Conservation (phyloP, 23 tunicate genomes). For the Trididemnum nubilum region DNA sequence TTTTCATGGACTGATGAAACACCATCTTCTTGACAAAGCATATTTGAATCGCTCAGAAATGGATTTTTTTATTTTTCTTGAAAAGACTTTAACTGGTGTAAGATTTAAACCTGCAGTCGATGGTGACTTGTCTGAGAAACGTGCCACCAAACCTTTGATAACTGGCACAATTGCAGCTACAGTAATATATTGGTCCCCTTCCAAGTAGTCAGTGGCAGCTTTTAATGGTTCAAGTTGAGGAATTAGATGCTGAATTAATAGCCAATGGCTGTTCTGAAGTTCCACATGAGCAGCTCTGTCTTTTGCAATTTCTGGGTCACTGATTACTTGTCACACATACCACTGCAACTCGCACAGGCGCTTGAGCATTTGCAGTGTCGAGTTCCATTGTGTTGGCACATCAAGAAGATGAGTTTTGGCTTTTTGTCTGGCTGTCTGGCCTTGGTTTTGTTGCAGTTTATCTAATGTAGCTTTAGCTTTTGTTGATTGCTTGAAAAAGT, state of each 20-base stretch:
- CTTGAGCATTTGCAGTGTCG: background rate
- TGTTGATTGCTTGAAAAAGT: no score
- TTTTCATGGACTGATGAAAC: background rate
- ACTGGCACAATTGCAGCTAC: constrained; percentile 6
- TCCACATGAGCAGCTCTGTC: constrained; percentile 22
- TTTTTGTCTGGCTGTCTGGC: no score
- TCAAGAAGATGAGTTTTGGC: no score
- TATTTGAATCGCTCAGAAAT: background rate
- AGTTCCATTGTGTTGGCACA: no score
- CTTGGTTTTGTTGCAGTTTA: no score
- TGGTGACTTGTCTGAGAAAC: background rate
- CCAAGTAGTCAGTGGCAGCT: constrained; percentile 1
- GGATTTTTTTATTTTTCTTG: background rate
- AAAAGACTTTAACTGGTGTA: background rate
- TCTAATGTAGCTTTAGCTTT: no score
- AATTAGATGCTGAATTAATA: constrained; percentile 21
- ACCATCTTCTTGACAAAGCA: background rate
- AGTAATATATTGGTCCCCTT: background rate
- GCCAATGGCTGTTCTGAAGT: constrained; percentile 39
- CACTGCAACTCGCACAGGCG: constrained; percentile 36
- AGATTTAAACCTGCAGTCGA: background rate
- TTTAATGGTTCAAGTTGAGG: constrained; percentile 7
- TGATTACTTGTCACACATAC: constrained; percentile 24
- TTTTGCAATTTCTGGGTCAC: constrained; percentile 18
- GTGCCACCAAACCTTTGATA: background rate